Conservation (phyloP, 2,113 vertebrate genomes). For the Mystacornis crossleyi region DNA sequence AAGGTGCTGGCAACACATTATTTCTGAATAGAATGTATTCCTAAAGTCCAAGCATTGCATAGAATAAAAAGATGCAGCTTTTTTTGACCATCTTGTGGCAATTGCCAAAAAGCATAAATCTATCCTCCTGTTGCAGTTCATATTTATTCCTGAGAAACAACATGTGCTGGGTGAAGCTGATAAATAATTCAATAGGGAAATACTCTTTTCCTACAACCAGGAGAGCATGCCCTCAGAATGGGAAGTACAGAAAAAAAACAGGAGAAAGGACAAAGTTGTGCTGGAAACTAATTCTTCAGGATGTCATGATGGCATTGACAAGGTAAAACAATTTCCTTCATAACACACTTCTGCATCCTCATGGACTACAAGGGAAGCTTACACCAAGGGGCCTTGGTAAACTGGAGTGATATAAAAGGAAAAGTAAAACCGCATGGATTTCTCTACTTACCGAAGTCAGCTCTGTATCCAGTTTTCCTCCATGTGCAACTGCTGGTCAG, state of each 20-base stretch:
- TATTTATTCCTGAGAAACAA: constrained; percentile 21
- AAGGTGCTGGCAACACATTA: neutral
- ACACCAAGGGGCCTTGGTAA: neutral
- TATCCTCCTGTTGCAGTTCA: neutral
- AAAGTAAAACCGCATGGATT: neutral
- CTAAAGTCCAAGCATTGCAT: neutral
- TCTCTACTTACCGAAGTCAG: neutral
- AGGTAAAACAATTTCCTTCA: neutral
- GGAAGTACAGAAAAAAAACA: neutral
- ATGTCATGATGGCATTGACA: neutral
- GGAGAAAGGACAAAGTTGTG: neutral
- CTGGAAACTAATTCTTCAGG: neutral
- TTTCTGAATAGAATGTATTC: neutral
- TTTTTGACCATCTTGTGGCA: neutral
- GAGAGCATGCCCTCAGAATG: neutral
- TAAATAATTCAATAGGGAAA: constrained; percentile 45
- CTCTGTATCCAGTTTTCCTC: neutral
- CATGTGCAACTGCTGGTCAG: neutral
- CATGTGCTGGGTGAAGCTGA: neutral
- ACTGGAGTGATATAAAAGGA: neutral
- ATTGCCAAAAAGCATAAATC: constrained; percentile 1
- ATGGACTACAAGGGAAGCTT: neutral
- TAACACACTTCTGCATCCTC: neutral
- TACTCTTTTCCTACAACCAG: constrained; percentile 26
- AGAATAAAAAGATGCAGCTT: neutral